These are phyloP conservation scores for Ptiloglossa arizonensis DNA, from an alignment of 1,140 invertebrate species.

Conservation along the genomic window DNA sequence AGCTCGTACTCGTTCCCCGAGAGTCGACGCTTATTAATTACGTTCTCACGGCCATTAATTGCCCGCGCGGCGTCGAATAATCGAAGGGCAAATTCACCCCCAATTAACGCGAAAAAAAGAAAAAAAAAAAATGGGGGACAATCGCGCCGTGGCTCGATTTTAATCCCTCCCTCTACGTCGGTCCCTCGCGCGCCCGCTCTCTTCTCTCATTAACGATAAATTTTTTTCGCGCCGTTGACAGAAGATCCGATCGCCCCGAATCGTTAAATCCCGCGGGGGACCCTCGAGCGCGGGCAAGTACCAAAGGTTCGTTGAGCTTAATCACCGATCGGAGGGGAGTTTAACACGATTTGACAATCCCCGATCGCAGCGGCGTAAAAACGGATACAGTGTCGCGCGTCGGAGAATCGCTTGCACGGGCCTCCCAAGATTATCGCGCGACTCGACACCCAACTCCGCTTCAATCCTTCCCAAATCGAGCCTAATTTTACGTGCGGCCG, in stretches of 20 bases:
- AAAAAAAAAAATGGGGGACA: no score
- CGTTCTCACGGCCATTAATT: slow-evolving; percentile 15
- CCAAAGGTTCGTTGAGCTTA: slow-evolving; percentile 62
- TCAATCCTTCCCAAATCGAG: neutral
- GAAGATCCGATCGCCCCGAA: slow-evolving; percentile 41
- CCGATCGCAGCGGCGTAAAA: slow-evolving; percentile 54
- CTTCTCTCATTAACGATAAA: slow-evolving; percentile 38
- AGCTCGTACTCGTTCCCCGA: neutral
- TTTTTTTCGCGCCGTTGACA: slow-evolving; percentile 46
- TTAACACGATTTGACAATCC: slow-evolving; percentile 67
- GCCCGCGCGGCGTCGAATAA: neutral
- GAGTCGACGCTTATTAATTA: slow-evolving; percentile 22
- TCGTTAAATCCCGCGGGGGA: slow-evolving; percentile 47
- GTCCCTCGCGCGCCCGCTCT: no score
- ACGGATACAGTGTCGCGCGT: slow-evolving; percentile 54
- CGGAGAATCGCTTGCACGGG: slow-evolving; percentile 37
- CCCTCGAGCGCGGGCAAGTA: slow-evolving; percentile 32
- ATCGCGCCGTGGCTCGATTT: slow-evolving; percentile 8
- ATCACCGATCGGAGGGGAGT: slow-evolving; percentile 58
- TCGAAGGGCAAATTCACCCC: slow-evolving; percentile 24
- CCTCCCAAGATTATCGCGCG: slow-evolving; percentile 51
- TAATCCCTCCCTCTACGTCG: slow-evolving; percentile 11
- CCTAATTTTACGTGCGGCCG: no score
- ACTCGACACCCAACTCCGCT: slow-evolving; percentile 16
- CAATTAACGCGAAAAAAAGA: slow-evolving; percentile 31